Evolutionary conservation across 2,113 vertebrate species (phyloP).

Genomic region (Trochalopteron elliotii): DNA sequence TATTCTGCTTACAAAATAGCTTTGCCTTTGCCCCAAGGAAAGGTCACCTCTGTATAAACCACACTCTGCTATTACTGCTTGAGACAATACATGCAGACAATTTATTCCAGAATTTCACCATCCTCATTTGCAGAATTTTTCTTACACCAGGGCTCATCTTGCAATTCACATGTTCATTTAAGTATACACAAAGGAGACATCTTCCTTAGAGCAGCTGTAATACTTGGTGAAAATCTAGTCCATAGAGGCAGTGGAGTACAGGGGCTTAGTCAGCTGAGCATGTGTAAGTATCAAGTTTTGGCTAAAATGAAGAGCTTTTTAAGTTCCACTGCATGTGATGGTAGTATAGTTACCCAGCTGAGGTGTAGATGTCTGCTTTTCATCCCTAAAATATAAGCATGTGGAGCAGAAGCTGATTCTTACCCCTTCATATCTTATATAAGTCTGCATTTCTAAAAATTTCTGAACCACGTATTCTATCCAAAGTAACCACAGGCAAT

Average conservation of each 20-base stretch:
- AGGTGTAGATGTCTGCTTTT: not conserved
- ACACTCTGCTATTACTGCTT: not conserved
- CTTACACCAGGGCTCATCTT: not conserved
- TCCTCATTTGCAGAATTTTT: not conserved
- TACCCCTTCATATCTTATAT: not conserved
- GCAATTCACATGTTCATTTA: not conserved
- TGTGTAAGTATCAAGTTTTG: not conserved
- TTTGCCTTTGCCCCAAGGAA: not conserved
- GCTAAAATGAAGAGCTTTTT: not conserved
- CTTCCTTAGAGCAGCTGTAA: not conserved
- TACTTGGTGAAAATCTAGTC: not conserved
- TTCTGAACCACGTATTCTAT: not conserved
- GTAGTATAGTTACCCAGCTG: not conserved
- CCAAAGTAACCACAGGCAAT: not conserved
- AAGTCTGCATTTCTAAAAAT: not conserved
- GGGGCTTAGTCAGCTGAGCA: not conserved
- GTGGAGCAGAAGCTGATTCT: not conserved
- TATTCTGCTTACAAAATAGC: not conserved
- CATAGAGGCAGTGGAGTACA: not conserved
- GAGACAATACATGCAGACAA: not conserved
- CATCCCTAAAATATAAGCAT: not conserved
- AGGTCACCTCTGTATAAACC: not conserved
- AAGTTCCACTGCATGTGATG: not conserved
- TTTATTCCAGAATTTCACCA: not conserved
- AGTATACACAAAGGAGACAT: not conserved